These are phyloP conservation scores for Argynnis bischoffii DNA, from an alignment of 2,888 invertebrate species.

Conservation along the genomic window DNA sequence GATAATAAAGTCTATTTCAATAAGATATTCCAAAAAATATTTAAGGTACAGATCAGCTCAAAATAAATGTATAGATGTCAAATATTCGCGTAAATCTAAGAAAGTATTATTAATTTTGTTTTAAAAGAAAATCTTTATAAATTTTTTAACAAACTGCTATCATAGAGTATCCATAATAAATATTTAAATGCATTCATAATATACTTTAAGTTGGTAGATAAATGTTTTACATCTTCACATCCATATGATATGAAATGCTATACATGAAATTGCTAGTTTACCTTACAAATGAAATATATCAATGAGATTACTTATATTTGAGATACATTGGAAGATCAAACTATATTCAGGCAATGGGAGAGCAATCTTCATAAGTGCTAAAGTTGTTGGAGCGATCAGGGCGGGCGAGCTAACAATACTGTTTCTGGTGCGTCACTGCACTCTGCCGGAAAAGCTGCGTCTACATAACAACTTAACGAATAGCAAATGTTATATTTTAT, in stretches of 20 bases:
- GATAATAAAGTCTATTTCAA: too few relatives aligned
- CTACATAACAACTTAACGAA: slow-evolving; percentile 32
- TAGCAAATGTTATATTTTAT: neutral
- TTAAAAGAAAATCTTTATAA: too few relatives aligned
- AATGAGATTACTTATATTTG: slow-evolving; percentile 27
- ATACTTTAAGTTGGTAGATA: too few relatives aligned
- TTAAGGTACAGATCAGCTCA: too few relatives aligned
- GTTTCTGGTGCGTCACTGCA: slow-evolving; percentile 51
- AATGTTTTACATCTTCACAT: neutral
- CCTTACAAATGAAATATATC: slow-evolving; percentile 16
- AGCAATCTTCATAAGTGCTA: slow-evolving; percentile 67
- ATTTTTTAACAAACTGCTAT: too few relatives aligned
- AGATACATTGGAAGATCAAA: slow-evolving; percentile 25
- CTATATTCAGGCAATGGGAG: slow-evolving; percentile 51
- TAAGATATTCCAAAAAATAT: too few relatives aligned
- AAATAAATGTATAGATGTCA: too few relatives aligned
- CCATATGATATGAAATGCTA: neutral
- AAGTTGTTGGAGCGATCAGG: slow-evolving; percentile 57
- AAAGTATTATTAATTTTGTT: too few relatives aligned
- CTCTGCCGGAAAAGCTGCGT: slow-evolving; percentile 41
- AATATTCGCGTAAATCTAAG: too few relatives aligned
- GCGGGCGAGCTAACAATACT: slow-evolving; percentile 57
- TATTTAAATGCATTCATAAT: too few relatives aligned
- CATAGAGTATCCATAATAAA: too few relatives aligned
- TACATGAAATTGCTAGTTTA: neutral